Evolutionary conservation across 2,113 vertebrate genomes (phyloP).

Genomic region (Puffinus mauretanicus): DNA sequence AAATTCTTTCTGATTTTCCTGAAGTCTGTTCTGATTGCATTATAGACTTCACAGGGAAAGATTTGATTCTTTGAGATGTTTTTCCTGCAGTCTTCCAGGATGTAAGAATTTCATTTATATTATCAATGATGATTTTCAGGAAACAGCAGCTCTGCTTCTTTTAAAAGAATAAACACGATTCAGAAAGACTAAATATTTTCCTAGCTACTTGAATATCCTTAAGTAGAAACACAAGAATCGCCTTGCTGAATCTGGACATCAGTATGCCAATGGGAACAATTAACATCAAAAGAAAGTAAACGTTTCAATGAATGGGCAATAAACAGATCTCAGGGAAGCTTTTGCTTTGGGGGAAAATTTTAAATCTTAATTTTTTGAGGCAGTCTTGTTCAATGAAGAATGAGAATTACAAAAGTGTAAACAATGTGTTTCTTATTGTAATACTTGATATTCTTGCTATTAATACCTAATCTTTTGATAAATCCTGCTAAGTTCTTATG

Average conservation of each 20-base stretch:
- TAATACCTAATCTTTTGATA: neutral
- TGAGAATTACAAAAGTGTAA: neutral
- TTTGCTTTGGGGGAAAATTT: neutral
- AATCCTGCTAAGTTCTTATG: neutral
- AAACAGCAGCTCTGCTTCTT: neutral
- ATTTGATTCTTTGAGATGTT: neutral
- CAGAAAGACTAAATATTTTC: neutral
- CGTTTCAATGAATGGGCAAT: neutral
- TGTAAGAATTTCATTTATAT: neutral
- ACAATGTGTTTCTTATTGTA: neutral
- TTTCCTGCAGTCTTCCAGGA: neutral
- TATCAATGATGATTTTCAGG: neutral
- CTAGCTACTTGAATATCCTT: neutral
- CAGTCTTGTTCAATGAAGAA: neutral
- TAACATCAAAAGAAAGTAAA: neutral
- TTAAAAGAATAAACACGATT: neutral
- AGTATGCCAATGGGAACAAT: neutral
- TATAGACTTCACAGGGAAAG: neutral
- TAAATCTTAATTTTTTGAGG: neutral
- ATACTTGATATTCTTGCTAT: neutral
- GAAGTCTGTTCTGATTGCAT: neutral
- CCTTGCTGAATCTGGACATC: neutral
- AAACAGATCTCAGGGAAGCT: neutral
- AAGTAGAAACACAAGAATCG: neutral
- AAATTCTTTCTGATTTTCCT: neutral